Evolutionary conservation across 64 coral and sea anemone genomes (phyloP), one percentile per base, ranked within the genome.

Genomic region (Pocillopora damicornis): DNA sequence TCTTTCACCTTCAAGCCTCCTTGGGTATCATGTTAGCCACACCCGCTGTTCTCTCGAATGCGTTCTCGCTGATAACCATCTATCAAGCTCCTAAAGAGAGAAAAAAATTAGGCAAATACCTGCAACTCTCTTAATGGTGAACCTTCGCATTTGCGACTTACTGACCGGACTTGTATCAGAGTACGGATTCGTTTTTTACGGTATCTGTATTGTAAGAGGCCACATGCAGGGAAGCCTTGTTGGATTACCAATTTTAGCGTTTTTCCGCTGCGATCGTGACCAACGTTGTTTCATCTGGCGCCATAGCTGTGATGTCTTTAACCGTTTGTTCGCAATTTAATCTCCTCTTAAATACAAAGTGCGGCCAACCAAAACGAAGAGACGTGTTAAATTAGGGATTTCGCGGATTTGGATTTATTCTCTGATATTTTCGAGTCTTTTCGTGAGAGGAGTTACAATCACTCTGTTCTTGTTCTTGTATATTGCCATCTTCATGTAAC

Each of bases 391-490:
- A 30, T 30, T 30, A 30, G 30, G 30, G 30, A 30, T 30, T 30
- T 82, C 16, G 80, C 35, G 9, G 37, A 16, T 9, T n/a, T 82
- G 80, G 80, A 38, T 67, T 68, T 82, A 82, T 37, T 34, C 80
- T 22, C 14, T 82, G 13, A 4, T 42, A 5, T 82, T 82, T 36
- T 1, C 61, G 2, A 22, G 80, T 67, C 62, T 82, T 9, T 4
- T 9, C 0, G 0, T 10, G 9, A 36, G 22, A 9, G 80, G 15
- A 42, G 30, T 66, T 11, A 13, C 80, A 13, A 8, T 20, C 5
- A 20, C 34, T 66, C 5, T 82, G 7, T 42, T 51, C 45, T 35
- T 67, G 38, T 13, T 67, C 13, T 36, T 82, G 2, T 66, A 82
- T 13, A 82, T 13, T 66, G 61, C 5, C 80, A 82, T 67, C 22